Evolutionary conservation across 2,888 invertebrate species (phyloP), one percentile per base, ranked within the genome.

Genomic region (Empis stercorea): DNA sequence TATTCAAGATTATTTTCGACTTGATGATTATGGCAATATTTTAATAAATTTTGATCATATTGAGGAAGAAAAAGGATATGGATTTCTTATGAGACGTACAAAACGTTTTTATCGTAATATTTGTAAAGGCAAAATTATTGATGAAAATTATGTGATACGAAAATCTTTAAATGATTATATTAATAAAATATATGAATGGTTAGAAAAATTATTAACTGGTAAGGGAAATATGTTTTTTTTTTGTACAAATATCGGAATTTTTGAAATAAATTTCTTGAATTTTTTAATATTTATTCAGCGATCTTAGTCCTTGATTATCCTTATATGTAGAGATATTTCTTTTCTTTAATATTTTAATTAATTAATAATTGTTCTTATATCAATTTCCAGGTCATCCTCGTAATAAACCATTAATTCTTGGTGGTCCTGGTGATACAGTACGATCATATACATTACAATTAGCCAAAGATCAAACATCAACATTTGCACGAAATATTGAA

Each of bases 401-500:
- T 54, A 73, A 59, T 62, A 71, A 59, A 60, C 54, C 59, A 17
- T 58, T 60, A 41, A 72, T 71, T 54, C 76, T 71, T 23, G 78
- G 77, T 46, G 77, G 78, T 1, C 74, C 77, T 1, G 87, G 87
- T 36, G 80, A 84, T 15, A 76, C 84, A 2, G 76, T 88, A 48
- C 75, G 86, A 27, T 78, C 80, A 4, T 89, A 88, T 64, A 87
- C 87, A 9, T 69, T 89, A 2, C 83, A 84, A 54, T 71, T 92
- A 46, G 87, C 88, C 1, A 80, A 81, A 52, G 89, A 92, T 71
- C 81, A 82, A 61, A 82, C 80, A 60, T 92, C 92, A 16, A 91
- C 88, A 3, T 94, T 94, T 64, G 89, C 92, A 36, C 87, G 87
- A 68, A 89, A 89, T 61, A 86, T 94, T 49, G 87, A 89, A 67